Base-by-base conservation (phyloP, 2,113 vertebrate genomes). In the Rhombomys opimus region DNA sequence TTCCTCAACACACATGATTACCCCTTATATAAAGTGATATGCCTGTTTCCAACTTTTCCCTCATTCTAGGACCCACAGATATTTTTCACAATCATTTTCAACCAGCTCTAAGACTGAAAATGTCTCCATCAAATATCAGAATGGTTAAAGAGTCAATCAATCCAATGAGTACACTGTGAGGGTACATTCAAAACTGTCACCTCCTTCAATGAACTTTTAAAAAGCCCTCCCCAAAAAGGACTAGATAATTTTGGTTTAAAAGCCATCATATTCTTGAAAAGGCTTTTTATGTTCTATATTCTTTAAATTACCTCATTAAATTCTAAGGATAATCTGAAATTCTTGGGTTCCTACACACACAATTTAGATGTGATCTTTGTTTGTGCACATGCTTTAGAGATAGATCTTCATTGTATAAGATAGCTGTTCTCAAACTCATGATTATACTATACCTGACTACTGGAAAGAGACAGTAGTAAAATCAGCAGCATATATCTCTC, bases 21-120 rank as follows among this genome's bases (percentile, higher is more conserved):
- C 2, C 4, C 13, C 46, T 87, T 50, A 2, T 0, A 1, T 0
- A 1, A 89, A 92, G 1, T 0, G 7, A 2, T 14, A 27, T 10
- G 5, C 9, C 50, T 1, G 0, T 4, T 27, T 20, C 52, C 32
- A n/a, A 17, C 25, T 4, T 23, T 54, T 35, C 11, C 50, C 32
- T 88, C 32, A 32, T 17, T 12, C 27, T n/a, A 57, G 22, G 9
- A 63, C 4, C 1, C 0, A 25, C 15, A 25, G 38, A 13, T 4
- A 5, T 38, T 61, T 78, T 46, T 0, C 2, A 18, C 17, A 76
- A 23, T 11, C 30, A 25, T 59, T 52, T 76, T 72, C 11, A 52
- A 25, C 78, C 68, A 30, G 13, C 9, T 50, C 52, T 50, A 15
- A 15, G 5, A 65, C 22, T 18, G 0, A 6, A 3, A 59, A 14